Base-by-base conservation (phyloP, 2,797 vertebrate genomes). In the Melanotaenia pygmaea region DNA sequence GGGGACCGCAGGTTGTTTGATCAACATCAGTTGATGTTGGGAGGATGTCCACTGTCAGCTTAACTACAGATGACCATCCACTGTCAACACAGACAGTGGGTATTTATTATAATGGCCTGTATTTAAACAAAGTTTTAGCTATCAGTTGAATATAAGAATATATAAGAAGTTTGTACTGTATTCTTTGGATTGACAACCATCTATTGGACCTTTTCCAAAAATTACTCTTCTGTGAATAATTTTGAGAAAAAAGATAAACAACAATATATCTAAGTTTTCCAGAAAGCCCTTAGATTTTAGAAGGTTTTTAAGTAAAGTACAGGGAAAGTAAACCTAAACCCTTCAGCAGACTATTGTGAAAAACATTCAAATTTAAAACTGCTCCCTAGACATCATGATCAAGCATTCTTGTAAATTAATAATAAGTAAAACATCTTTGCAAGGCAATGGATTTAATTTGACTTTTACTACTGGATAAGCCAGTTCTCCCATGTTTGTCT, bases 1-100 rank as follows among this genome's bases (percentile, higher is more conserved):
- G 86, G 79, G 76, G 80, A 78, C 84, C 80, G 84, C 84, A 78
- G 90, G 87, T 89, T 93, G 90, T 93, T 92, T 91, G 91, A 92
- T 92, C 90, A 93, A 92, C 90, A 92, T 86, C 85, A 92, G 87
- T n/a, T 57, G 73, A 90, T 82, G 86, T 85, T 85, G 76, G 74
- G 82, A 85, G 81, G 77, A 72, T 79, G 86, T 89, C 88, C 84
- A 83, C 88, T 74, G 76, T 81, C 83, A 79, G 70, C 74, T 77
- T 83, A 89, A 87, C 82, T 75, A 81, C 82, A 87, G 78, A 84
- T 89, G 90, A 81, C 86, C 87, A 77, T 82, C 72, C 66, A 77
- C 74, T 82, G 77, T 89, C 82, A 88, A 86, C 74, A 90, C 62
- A 81, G 77, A 77, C 77, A 77, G 82, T 74, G 72, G 79, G 74